Evolutionary conservation across 2,797 vertebrate species (phyloP).

Genomic region (Pangasius djambal): DNA sequence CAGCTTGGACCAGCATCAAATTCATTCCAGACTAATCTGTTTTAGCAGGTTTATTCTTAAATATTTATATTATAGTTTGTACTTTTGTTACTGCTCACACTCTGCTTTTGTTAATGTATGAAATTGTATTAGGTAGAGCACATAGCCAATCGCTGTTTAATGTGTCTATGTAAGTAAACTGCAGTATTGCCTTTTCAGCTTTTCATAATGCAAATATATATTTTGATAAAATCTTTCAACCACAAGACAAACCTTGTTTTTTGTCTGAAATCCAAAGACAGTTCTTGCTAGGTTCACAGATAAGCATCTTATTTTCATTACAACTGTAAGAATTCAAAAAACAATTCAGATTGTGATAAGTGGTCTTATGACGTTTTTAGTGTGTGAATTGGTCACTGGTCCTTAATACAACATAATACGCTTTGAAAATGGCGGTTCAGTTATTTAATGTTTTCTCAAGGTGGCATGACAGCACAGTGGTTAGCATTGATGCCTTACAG

Average conservation of each 20-base stretch:
- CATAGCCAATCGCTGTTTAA: background rate
- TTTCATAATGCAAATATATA: conserved; percentile 40
- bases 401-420: background rate
- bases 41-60: conserved; percentile 19
- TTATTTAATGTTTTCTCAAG: background rate
- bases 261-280: background rate
- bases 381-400: background rate
- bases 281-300: background rate
- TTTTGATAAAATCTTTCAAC: conserved; percentile 35
- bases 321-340: background rate
- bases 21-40: background rate
- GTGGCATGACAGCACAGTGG: background rate
- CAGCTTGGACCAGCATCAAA: background rate
- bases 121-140: conserved; percentile 12
- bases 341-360: background rate
- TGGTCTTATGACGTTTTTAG: background rate
- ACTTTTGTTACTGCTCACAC: conserved; percentile 35
- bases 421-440: background rate
- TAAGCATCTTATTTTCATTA: background rate
- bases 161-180: conserved; percentile 34
- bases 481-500: background rate
- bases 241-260: background rate
- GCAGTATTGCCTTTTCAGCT: conserved; percentile 29
- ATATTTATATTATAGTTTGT: conserved; percentile 42
- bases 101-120: conserved; percentile 40